Conservation (phyloP, 2,888 invertebrate genomes). For the Scrobipalpa costella region DNA sequence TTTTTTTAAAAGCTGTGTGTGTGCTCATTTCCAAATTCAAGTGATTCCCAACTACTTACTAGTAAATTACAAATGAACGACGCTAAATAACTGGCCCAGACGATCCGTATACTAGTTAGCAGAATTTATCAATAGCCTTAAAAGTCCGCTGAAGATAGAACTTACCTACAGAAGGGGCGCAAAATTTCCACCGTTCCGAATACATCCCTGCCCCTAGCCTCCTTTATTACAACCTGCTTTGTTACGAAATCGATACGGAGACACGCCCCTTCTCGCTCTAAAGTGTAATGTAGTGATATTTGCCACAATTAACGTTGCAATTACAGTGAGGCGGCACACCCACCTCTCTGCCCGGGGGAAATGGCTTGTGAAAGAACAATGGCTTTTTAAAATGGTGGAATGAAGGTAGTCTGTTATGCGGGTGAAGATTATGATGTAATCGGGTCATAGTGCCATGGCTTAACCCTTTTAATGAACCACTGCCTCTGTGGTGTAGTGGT, state of each 20-base stretch:
- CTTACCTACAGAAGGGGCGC: neutral
- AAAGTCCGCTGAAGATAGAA: too few relatives aligned
- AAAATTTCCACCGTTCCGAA: neutral
- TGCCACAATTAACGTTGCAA: slow-evolving; percentile 14
- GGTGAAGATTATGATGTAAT: neutral
- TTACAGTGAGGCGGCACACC: slow-evolving; percentile 7
- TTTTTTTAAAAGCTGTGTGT: too few relatives aligned
- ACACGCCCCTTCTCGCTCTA: slow-evolving; percentile 44
- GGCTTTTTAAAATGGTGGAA: neutral
- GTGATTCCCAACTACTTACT: too few relatives aligned
- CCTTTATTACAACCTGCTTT: slow-evolving; percentile 40
- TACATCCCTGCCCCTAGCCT: slow-evolving; percentile 7
- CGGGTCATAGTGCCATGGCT: neutral
- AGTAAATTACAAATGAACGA: too few relatives aligned
- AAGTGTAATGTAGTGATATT: slow-evolving; percentile 20
- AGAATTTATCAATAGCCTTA: too few relatives aligned
- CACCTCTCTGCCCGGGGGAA: slow-evolving; percentile 29
- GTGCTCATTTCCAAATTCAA: too few relatives aligned
- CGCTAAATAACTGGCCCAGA: too few relatives aligned
- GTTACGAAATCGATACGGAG: slow-evolving; percentile 58
- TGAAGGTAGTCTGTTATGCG: neutral
- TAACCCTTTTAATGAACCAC: neutral
- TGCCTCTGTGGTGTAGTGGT: too few relatives aligned
- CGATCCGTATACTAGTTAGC: too few relatives aligned
- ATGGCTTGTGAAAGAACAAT: neutral